A percentile compares a stretch with the other conserved stretches of the same genome.
phyloP scores from a whole-genome alignment of 2,888 invertebrate genomes.

The Lapara coniferarum region DNA sequence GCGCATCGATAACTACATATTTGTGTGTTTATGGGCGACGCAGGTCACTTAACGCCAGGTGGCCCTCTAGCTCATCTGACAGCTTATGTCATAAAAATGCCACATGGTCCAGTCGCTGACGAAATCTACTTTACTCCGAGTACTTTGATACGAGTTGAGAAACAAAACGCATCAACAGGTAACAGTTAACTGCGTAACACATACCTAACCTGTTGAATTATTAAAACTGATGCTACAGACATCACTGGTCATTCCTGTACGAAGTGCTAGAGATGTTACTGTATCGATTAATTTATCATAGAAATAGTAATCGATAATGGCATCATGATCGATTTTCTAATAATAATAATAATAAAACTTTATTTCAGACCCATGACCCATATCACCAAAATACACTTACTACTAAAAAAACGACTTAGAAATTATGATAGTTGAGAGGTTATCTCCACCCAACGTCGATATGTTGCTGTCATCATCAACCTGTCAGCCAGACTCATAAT shows the following conservation, averaged over 20 bases:
- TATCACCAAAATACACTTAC: too few species aligned
- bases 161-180: constrained; percentile 2
- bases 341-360: background rate
- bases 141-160: background rate
- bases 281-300: background rate
- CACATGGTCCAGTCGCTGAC: background rate
- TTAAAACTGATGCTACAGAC: constrained; percentile 2
- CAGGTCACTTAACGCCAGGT: too few species aligned
- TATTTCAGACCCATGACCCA: too few species aligned
- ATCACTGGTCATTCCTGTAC: background rate
- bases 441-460: too few species aligned
- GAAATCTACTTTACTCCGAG: background rate
- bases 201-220: constrained; percentile 19
- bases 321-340: background rate
- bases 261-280: background rate
- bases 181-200: constrained; percentile 14
- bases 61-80: too few species aligned
- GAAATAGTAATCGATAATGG: background rate
- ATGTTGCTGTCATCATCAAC: too few species aligned
- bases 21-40: too few species aligned
- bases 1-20: too few species aligned
- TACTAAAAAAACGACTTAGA: too few species aligned
- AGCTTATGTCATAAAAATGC: too few species aligned
- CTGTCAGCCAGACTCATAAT: too few species aligned
- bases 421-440: too few species aligned